These are phyloP conservation scores for Calypte anna DNA, from an alignment of 2,113 vertebrate species.

Conservation along the genomic window DNA sequence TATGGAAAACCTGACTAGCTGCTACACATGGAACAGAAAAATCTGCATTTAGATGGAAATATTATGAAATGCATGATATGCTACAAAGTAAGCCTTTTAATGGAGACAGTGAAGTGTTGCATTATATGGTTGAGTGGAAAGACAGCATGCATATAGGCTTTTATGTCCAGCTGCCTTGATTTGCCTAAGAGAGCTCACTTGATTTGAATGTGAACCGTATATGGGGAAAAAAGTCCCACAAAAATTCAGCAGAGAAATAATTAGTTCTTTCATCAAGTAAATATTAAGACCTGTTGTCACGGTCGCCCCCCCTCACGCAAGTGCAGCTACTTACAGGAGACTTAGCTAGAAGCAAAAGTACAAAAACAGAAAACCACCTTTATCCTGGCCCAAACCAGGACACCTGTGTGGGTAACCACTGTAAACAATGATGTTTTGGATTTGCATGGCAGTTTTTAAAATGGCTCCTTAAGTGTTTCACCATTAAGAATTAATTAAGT, in stretches of 20 bases:
- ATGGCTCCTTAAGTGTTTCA: neutral
- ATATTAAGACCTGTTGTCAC: neutral
- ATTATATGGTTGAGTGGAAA: slow-evolving; percentile 77
- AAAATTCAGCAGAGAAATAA: neutral
- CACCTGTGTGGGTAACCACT: neutral
- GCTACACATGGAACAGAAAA: slow-evolving; percentile 76
- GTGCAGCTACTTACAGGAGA: too few relatives aligned
- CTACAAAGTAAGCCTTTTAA: slow-evolving; percentile 76
- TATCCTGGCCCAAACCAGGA: too few relatives aligned
- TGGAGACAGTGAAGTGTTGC: slow-evolving; percentile 68
- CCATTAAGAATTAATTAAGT: slow-evolving; percentile 19
- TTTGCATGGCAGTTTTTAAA: neutral
- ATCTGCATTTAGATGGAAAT: slow-evolving; percentile 89
- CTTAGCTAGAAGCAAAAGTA: too few relatives aligned
- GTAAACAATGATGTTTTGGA: neutral
- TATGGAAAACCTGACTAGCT: slow-evolving; percentile 80
- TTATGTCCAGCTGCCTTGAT: slow-evolving; percentile 68
- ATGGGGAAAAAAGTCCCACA: neutral
- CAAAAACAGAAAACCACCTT: too few relatives aligned
- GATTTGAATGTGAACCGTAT: slow-evolving; percentile 64
- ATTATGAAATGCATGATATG: slow-evolving; percentile 79
- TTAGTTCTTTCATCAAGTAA: neutral
- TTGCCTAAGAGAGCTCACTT: slow-evolving; percentile 58
- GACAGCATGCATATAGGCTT: slow-evolving; percentile 66
- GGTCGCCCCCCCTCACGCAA: too few relatives aligned